These are phyloP conservation scores for Calliopum simillimum DNA, from an alignment of 2,888 invertebrate species.

Conservation along the genomic window DNA sequence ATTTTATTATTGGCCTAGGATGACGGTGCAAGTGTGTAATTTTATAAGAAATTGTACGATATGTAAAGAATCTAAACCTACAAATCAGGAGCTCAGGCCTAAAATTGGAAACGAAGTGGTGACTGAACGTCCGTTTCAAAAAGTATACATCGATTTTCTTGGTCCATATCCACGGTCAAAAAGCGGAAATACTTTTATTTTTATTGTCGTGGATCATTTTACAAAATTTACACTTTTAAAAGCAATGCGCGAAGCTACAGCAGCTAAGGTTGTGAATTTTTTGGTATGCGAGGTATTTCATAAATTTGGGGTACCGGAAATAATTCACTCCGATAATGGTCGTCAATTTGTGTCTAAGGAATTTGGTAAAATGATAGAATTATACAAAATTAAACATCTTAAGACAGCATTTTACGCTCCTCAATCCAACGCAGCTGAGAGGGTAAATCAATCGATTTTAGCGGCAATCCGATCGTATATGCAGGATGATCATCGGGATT, in stretches of 20 bases:
- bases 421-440: no score
- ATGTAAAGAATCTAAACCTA: constrained; percentile 29
- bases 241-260: neutral
- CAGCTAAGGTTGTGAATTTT: neutral
- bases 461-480: neutral
- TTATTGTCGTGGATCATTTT: neutral
- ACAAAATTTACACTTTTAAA: neutral
- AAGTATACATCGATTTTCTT: no score
- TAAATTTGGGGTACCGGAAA: neutral
- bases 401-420: neutral
- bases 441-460: no score
- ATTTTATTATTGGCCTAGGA: constrained; percentile 26
- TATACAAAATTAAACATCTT: neutral
- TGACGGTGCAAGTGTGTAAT: constrained; percentile 14
- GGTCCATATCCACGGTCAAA: no score
- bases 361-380: neutral
- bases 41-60: no score
- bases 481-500: constrained; percentile 2
- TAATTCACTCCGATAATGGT: neutral
- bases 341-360: neutral
- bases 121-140: no score
- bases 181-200: neutral
- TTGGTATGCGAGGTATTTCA: neutral
- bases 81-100: neutral
- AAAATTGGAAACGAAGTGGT: neutral